phyloP scores from a whole-genome alignment of 2,888 invertebrate genomes.

The Tholera decimalis region DNA sequence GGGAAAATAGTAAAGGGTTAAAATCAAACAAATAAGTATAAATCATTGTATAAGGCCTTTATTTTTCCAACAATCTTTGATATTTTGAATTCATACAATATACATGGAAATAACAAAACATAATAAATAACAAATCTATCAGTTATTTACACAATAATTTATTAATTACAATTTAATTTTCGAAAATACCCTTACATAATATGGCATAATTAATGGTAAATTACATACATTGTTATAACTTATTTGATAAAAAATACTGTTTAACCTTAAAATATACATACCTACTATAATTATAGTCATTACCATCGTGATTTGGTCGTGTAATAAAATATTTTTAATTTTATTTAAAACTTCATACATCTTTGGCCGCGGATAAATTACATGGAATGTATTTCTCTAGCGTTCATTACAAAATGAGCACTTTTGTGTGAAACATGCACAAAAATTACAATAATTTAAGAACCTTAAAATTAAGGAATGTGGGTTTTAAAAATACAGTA shows the following conservation, averaged over 20 bases:
- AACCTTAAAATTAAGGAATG: constrained; percentile 55
- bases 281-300: background rate
- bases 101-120: constrained; percentile 51
- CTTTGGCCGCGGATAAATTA: constrained; percentile 60
- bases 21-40: constrained; percentile 44
- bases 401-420: constrained; percentile 20
- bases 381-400: constrained; percentile 58
- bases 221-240: constrained; percentile 48
- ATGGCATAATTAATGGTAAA: constrained; percentile 70
- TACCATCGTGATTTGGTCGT: constrained; percentile 47
- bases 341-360: constrained; percentile 55
- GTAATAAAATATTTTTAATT: constrained; percentile 29
- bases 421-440: constrained; percentile 13
- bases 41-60: constrained; percentile 31
- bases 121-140: constrained; percentile 60
- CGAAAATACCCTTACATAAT: constrained; percentile 61
- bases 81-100: constrained; percentile 47
- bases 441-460: constrained; percentile 2
- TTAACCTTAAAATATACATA: constrained; percentile 39
- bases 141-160: constrained; percentile 59
- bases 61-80: constrained; percentile 60
- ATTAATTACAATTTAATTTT: constrained; percentile 55
- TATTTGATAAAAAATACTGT: constrained; percentile 61
- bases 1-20: too few species aligned
- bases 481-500: constrained; percentile 22